phyloP scores from a whole-genome alignment of 1,140 invertebrate genomes.

The Helicoverpa armigera region DNA sequence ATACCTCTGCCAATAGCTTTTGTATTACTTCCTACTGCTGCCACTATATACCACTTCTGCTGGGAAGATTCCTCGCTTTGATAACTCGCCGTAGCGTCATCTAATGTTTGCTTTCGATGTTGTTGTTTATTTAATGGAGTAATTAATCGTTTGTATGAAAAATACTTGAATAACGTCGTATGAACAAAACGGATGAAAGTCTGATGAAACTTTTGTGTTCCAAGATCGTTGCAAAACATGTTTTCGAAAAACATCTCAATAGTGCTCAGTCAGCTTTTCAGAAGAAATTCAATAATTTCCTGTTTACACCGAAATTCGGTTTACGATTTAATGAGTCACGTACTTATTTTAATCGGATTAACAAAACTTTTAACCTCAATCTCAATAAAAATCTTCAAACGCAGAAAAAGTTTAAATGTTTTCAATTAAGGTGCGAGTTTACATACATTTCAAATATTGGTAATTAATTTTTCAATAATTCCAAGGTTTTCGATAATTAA shows the following conservation, averaged over 20 bases:
- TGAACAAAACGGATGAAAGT: too few species aligned
- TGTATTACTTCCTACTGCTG: slow-evolving; percentile 82
- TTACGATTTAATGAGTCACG: slow-evolving; percentile 11
- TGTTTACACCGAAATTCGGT: background rate
- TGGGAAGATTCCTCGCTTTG: slow-evolving; percentile 27
- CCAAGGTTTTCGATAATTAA: background rate
- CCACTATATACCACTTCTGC: slow-evolving; percentile 43
- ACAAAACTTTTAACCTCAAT: background rate
- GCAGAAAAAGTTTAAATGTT: too few species aligned
- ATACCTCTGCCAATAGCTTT: slow-evolving; percentile 82
- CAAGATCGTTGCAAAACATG: background rate
- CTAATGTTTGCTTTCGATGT: background rate
- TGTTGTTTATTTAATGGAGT: background rate
- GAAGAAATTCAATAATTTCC: slow-evolving; percentile 22
- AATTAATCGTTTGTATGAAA: background rate
- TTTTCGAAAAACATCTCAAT: slow-evolving; percentile 6
- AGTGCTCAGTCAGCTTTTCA: background rate
- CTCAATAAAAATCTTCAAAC: background rate
- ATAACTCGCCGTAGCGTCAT: background rate
- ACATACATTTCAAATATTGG: background rate
- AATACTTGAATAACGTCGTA: background rate
- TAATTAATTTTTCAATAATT: background rate
- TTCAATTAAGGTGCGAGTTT: background rate
- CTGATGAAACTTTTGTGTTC: too few species aligned
- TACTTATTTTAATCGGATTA: background rate